Evolutionary conservation across 1,140 invertebrate genomes (phyloP), one percentile per base, ranked within the genome.

Genomic region (Drosophila ficusphila): DNA sequence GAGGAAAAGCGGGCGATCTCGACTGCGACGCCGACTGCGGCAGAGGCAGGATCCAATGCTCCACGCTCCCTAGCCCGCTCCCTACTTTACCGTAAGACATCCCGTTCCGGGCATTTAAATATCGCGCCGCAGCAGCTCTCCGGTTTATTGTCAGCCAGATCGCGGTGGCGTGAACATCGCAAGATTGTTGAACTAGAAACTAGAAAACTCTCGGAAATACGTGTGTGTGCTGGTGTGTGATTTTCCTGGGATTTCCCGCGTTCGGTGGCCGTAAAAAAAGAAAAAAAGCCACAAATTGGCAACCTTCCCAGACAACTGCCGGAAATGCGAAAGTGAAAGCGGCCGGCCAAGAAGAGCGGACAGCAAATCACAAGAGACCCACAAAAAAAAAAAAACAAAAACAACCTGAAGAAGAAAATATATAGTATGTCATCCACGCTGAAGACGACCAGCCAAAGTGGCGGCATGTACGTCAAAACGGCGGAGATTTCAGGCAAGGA

Each of bases 161-260:
- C 79, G 88, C 79, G 67, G 82, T 88, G 72, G 82, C 76, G 82
- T 86, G 53, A 90, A 88, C 82, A 90, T 68, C 86, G 38, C 48
- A 56, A 65, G 47, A 65, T 41, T 27, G 53, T 53, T 31, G 33
- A 65, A 64, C 74, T 67, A 71, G 51, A 79, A 61, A 14, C 25
- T 23, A 39, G 12, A 27, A 42, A 23, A 41, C 29, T 34, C 25
- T 23, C 2, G 16, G 56, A 11, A 8, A 11, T 41, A 2, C 53
- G 51, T 54, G 53, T 46, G 42, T 65, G 42, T 49, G 42, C 46
- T 16, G 52, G 42, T 65, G 41, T 46, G 42, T 33, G 41, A 52
- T 33, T 49, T 57, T 38, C 41, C 56, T 86, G 89, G 89, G 89
- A 90, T 90, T 90, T 90, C 89, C 89, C 89, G 75, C 68, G 61